These are phyloP conservation scores for Carassius auratus DNA, from an alignment of 2,113 vertebrate species.

Conservation along the genomic window DNA sequence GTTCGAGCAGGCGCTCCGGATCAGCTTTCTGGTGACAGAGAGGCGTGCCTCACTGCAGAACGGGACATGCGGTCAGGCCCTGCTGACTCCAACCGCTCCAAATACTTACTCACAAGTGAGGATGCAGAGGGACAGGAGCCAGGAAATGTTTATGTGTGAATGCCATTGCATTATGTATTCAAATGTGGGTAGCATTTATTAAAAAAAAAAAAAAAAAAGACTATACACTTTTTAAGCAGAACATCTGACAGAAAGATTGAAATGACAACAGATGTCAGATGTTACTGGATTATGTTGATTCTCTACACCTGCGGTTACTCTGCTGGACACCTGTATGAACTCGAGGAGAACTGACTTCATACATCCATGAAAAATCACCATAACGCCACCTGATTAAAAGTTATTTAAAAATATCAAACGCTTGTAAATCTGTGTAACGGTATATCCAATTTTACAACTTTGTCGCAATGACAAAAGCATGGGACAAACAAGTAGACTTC, in stretches of 20 bases:
- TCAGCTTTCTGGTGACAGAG: constrained; percentile 62
- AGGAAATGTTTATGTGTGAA: not conserved
- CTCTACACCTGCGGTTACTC: not conserved
- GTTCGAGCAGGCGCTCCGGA: too few relatives aligned
- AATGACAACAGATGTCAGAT: not conserved
- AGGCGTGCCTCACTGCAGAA: constrained; percentile 27
- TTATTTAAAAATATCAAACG: too few relatives aligned
- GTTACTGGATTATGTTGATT: not conserved
- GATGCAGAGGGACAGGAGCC: not conserved
- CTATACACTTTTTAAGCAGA: not conserved
- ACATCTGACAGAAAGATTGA: not conserved
- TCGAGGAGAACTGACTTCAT: not conserved
- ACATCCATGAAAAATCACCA: not conserved
- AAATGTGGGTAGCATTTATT: not conserved
- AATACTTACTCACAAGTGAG: not conserved
- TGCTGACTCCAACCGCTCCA: constrained; percentile 4
- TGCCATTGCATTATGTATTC: not conserved
- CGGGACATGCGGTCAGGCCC: constrained; percentile 24
- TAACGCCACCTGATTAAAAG: not conserved
- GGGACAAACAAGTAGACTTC: too few relatives aligned
- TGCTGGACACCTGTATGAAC: not conserved
- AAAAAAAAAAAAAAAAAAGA: not conserved
- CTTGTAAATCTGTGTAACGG: too few relatives aligned
- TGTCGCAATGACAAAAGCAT: too few relatives aligned
- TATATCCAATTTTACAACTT: too few relatives aligned